Conservation (phyloP, 53 echinoderm and acorn worm species). For the Echinometra lucunter region DNA sequence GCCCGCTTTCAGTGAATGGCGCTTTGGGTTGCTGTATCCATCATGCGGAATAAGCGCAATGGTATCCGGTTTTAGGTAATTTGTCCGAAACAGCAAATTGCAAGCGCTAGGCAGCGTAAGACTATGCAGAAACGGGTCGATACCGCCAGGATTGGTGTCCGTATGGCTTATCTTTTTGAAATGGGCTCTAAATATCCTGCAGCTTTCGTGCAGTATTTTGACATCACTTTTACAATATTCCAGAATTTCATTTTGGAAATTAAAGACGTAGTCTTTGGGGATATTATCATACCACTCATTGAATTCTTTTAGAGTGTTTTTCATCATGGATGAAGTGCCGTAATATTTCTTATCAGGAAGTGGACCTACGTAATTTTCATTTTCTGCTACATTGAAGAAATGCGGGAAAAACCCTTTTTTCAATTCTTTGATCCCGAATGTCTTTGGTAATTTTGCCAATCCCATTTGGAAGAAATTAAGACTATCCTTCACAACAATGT, state of each 20-base stretch:
- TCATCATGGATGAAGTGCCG: not conserved
- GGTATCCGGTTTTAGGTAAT: not conserved
- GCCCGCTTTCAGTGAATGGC: constrained; percentile 10
- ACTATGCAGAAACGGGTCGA: not conserved
- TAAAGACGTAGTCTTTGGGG: not conserved
- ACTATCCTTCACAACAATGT: not conserved
- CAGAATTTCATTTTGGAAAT: not conserved
- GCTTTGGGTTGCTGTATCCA: not conserved
- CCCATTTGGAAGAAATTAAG: constrained; percentile 32
- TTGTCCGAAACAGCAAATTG: not conserved
- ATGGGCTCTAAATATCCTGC: not conserved
- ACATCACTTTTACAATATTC: constrained; percentile 45
- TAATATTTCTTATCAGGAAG: not conserved
- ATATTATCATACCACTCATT: constrained; percentile 24
- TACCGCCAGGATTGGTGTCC: not conserved
- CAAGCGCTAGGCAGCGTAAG: not conserved
- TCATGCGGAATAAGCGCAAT: constrained; percentile 8
- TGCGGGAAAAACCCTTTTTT: constrained; percentile 56
- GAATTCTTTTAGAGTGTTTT: not conserved
- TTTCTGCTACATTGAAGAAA: not conserved
- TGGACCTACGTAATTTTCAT: constrained; percentile 46
- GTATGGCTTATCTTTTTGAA: constrained; percentile 3
- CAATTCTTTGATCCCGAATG: constrained; percentile 30
- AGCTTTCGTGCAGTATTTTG: not conserved
- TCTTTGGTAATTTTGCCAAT: constrained; percentile 3